Base-by-base conservation (phyloP, 2,888 invertebrate species). In the Neocrepidodera transversa region DNA sequence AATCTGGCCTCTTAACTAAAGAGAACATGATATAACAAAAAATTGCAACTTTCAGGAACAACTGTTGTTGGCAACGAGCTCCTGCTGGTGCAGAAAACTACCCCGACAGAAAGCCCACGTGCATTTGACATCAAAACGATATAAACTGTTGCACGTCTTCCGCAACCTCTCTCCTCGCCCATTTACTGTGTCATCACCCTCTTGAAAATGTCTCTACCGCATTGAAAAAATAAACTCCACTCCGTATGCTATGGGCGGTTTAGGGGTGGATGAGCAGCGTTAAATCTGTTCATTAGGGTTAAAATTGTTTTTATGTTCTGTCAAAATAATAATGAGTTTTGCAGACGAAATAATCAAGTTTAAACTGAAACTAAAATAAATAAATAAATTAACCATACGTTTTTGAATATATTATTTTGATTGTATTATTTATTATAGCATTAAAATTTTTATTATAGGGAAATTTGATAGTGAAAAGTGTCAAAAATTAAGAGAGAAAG, bases 51-150 rank as follows among this genome's bases (percentile, higher is more conserved):
- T 35, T 49, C 36, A 49, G 8, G 20, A 49, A 49, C 49, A 49
- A 49, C 36, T 49, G 49, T 49, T 49, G 10, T 28, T 10, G 20
- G 49, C 36, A 36, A 35, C 35, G 16, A 8, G 45, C 28, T 28
- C 28, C 28, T 28, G 28, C 28, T 28, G 28, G 28, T 28, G 28
- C 28, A 28, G 28, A 28, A 2, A 28, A 4, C 28, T 8, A 10
- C 10, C 28, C 6, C 10, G 3, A 7, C 23, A 23, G 23, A 7
- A 23, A 23, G 10, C 8, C 28, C 56, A 60, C 52, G 35, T 60
- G 60, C 48, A 47, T 18, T 35, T 56, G 60, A 60, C 48, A 48
- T 45, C 52, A 51, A 52, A 60, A 56, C 60, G 60, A 60, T 51
- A 56, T n/a, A n/a, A 56, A 56, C 60, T 60, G 60, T 60, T 55